Evolutionary conservation across 92 coral and sea anemone species (phyloP), one percentile per base, ranked within the genome.

Genomic region (Isaurus tuberculatus): DNA sequence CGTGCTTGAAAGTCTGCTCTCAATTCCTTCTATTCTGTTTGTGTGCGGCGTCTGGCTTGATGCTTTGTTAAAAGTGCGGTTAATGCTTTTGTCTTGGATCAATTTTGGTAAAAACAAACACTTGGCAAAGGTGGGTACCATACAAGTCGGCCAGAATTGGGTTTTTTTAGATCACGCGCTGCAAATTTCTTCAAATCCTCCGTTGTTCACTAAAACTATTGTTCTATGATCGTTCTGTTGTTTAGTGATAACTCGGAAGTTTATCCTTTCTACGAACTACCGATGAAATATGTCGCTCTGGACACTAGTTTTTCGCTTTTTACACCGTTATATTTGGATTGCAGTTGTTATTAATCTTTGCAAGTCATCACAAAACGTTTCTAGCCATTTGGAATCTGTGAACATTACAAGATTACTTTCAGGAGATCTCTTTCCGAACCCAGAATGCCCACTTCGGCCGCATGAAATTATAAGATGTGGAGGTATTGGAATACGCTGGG

Each of bases 381-480:
- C 82, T 31, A 60, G 6, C 30, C 60, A 53, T 34, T 36, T 65
- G 55, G 51, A 25, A 17, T 77, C 82, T 77, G 67, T 28, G 67
- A 77, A 77, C 49, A 61, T 77, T 61, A 77, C 82, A 58, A 77
- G 82, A 55, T 77, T 77, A 77, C 22, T 58, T 67, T 57, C 11
- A 19, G 82, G 82, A 61, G 82, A 77, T 77, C 34, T 23, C 17
- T 77, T 77, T 43, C 31, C 53, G 7, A 77, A 77, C 20, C 82
- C 70, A 58, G 82, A 58, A 77, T 77, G 82, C 7, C 82, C 82
- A 32, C 82, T 77, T 37, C 31, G 42, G 26, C 55, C 68, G 0
- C 2, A 5, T 20, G 34, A 77, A 8, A 26, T 77, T 58, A 33
- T 22, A 10, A 42, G 68, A 58, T 77, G 82, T 34, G 82, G 22